Evolutionary conservation across 1,140 invertebrate species (phyloP), one percentile per base, ranked within the genome.

Genomic region (Saccostrea glomerata): DNA sequence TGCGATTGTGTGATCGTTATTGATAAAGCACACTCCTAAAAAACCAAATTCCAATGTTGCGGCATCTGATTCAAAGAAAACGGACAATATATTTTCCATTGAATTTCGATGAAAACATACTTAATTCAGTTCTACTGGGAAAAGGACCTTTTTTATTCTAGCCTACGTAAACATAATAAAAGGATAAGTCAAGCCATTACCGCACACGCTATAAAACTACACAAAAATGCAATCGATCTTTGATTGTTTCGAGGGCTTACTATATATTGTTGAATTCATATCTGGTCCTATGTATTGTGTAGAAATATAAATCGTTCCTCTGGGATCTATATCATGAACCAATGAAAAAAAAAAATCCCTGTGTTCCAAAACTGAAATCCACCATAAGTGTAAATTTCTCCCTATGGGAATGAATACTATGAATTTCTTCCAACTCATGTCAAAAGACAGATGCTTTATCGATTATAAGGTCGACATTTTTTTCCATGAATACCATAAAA

Each of bases 71-170:
- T 63, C 6, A 63, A 63, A 63, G 58, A 63, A 63, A 63, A 63
- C 30, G 30, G 30, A 36, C n/a, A 4, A 0, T 15, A 63, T 63
- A 6, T 63, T 17, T 63, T 20, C 58, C 58, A 20, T n/a, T 20
- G 15, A 63, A 20, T 63, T 20, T 63, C 58, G 58, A 63, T 20
- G 58, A 20, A 20, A 36, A 36, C 23, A 47, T 47, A 30, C 23
- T 25, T 15, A 25, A 77, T 15, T 77, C 70, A 77, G 11, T 12
- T 77, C 25, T 77, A 77, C 23, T 36, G 25, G 70, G 70, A 77
- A 77, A 77, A 13, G 13, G 15, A 20, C n/a, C 15, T 77, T 25
- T 77, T 77, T 77, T 36, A 77, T 77, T 77, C 25, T 77, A 77
- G 30, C 25, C 70, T 15, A 25, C 70, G 30, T 30, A 25, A 77